Evolutionary conservation across 2,888 invertebrate species (phyloP), one percentile per base, ranked within the genome.

Genomic region (Buathra laborator): DNA sequence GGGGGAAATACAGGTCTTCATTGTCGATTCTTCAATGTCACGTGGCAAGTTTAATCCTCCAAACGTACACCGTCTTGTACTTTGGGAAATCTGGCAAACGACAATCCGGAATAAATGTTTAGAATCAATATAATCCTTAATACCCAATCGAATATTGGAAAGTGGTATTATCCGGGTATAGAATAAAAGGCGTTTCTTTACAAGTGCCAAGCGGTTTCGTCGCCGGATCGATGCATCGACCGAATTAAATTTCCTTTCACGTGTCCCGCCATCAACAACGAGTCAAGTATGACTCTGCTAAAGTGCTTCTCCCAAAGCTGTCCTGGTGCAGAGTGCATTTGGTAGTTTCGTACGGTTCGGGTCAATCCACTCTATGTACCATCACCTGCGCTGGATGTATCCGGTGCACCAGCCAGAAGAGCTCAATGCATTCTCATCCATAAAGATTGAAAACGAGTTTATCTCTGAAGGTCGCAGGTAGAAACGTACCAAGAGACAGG

Each of bases 391-490:
- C 71, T 68, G 70, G 74, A 59, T 78, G 66, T 66, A 76, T 71
- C 51, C 53, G 14, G 12, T 14, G 48, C 37, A n/a, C 37, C 16
- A 70, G 59, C 24, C 29, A 62, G 29, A 56, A 56, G 37, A 75
- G 48, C 59, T 59, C 6, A 62, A 81, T 74, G 81, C 51, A 79
- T 48, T 51, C 66, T 78, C 48, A 43, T 76, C 81, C 37, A 75
- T 75, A 75, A 82, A 81, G 85, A 85, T 66, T 44, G 78, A 74
- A 68, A 24, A 75, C 56, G n/a, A 43, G 67, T n/a, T 51, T 16
- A 48, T 32, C 46, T 32, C 10, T 43, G 44, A 29, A n/a, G 64
- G 44, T 12, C 29, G 29, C 29, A 4, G 48, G 32, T 46, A 37
- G 46, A 62, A 16, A 51, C 19, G 12, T 32, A 32, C 48, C 48